A percentile compares a stretch with the other conserved stretches of the same genome.
These are phyloP conservation scores for Platypus cylindrus DNA, from an alignment of 2,888 invertebrate genomes.

Conservation along the genomic window DNA sequence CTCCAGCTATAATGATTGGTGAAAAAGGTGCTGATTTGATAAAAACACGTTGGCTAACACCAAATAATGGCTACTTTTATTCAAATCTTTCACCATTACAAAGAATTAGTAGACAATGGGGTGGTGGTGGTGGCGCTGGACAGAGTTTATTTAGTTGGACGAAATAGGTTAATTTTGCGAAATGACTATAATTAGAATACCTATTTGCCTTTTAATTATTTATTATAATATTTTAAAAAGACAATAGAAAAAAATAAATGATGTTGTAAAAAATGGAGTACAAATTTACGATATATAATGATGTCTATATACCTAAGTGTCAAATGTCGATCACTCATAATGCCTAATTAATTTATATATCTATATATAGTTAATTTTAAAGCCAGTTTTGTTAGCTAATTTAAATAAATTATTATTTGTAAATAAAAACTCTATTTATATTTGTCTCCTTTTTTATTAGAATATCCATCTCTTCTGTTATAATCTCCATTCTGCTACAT, in stretches of 20 bases:
- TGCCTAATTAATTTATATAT: too few relatives aligned
- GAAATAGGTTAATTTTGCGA: too few relatives aligned
- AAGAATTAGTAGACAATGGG: constrained; percentile 30
- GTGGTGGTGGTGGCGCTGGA: too few relatives aligned
- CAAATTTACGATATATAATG: background rate
- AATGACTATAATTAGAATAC: too few relatives aligned
- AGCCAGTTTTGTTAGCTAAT: background rate
- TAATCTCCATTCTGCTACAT: background rate
- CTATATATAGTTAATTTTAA: too few relatives aligned
- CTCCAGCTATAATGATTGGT: constrained; percentile 55
- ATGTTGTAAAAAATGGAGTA: background rate
- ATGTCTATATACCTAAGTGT: background rate
- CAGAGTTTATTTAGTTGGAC: constrained; percentile 20
- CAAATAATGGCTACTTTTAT: constrained; percentile 32
- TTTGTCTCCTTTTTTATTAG: too few relatives aligned
- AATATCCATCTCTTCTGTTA: background rate
- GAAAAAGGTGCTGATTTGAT: constrained; percentile 55
- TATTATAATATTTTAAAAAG: background rate
- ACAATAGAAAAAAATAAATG: background rate
- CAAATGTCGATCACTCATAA: background rate
- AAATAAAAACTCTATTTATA: too few relatives aligned
- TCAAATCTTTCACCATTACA: constrained; percentile 26
- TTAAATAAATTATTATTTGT: constrained; percentile 1
- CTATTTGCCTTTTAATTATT: background rate
- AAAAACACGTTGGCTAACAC: constrained; percentile 45